Evolutionary conservation across 2,888 invertebrate genomes (phyloP), one percentile per base, ranked within the genome.

Genomic region (Leucozona laternaria): DNA sequence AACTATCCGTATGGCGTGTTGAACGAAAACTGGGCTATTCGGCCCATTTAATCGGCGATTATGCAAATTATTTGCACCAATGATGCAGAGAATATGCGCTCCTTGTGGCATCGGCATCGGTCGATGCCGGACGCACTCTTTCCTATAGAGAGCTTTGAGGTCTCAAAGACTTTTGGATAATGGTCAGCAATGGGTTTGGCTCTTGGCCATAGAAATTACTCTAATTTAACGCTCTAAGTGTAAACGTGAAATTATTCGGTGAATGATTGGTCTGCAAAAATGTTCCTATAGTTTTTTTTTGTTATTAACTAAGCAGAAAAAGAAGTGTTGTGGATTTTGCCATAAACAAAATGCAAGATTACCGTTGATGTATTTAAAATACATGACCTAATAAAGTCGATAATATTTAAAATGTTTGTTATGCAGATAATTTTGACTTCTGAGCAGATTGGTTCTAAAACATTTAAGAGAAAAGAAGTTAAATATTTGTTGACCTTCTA

Each of bases 181-280:
- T 86, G 86, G 86, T 86, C 86, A 86, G 86, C 86, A 78, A 79
- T 75, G 64, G 86, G 71, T 66, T 45, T 71, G 73, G 79, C 78
- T 73, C 11, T 25, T 82, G 66, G 78, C 85, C 37, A 48, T 13
- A 2, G 43, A 75, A 86, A 86, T 86, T 82, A 86, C 86, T 82
- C 86, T 86, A 86, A 86, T 86, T 86, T 82, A 58, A 81, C 82
- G 82, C 86, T 86, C 71, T 79, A 79, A 86, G 86, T 82, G 86
- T 86, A 86, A 86, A 86, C 79, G 86, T 86, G 82, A 75, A 86
- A 79, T 86, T 79, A 82, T 75, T 81, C 66, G 71, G 37, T 55
- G 20, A 28, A 22, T 25, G 40, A 31, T 53, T 60, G 60, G 48
- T 31, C 48, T 1, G 17, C 58, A 34, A 7, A n/a, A n/a, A n/a